Evolutionary conservation across 2,797 vertebrate species (phyloP).

Genomic region (Dermochelys coriacea): DNA sequence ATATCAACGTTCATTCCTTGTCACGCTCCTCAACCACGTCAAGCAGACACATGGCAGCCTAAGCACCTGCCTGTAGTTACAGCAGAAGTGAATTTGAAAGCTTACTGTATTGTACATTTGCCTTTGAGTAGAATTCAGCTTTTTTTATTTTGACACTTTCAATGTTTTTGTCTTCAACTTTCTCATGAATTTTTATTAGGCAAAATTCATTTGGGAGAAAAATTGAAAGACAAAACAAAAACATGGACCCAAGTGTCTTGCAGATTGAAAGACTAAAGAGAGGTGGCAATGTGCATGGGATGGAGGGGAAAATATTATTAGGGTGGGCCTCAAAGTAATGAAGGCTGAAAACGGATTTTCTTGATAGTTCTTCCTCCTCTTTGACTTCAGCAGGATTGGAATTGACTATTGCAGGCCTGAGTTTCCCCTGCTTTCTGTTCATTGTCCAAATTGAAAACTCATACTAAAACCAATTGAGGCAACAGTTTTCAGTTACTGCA

Average conservation of each 20-base stretch:
- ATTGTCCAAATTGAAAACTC: neutral
- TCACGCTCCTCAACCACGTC: neutral
- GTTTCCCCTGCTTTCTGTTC: neutral
- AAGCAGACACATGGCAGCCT: neutral
- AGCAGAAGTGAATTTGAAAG: constrained; percentile 35
- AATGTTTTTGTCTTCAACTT: constrained; percentile 37
- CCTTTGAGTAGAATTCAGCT: constrained; percentile 44
- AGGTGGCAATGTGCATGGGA: neutral
- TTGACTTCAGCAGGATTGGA: neutral
- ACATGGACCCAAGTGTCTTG: neutral
- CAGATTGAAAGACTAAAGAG: neutral
- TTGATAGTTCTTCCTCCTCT: neutral
- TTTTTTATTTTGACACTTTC: constrained; percentile 32
- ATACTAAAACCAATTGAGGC: neutral
- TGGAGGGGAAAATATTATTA: neutral
- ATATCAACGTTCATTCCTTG: neutral
- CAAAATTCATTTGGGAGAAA: constrained; percentile 20
- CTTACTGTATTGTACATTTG: neutral
- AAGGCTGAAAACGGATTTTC: neutral
- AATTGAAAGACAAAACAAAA: constrained; percentile 36
- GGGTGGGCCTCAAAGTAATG: neutral
- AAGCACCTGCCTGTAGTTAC: neutral
- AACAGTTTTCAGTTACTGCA: neutral
- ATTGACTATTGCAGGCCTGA: neutral
- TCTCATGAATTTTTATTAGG: constrained; percentile 58